Evolutionary conservation across 2,888 invertebrate genomes (phyloP).

Genomic region (Stenodema calcarata): DNA sequence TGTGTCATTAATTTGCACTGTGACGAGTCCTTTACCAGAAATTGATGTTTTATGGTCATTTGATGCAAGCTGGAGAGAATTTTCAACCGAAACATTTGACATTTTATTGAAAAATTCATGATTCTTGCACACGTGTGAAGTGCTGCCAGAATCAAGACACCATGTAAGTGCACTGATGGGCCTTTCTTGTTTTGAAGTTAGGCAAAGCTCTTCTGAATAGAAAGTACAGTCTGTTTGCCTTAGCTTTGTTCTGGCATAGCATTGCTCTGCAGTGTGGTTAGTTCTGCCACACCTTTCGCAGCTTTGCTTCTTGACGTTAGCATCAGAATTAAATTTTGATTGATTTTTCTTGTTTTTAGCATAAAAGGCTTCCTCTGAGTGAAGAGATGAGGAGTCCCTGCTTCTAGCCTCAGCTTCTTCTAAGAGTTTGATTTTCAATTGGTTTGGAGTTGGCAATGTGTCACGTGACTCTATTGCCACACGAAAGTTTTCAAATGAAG

Average conservation of each 20-base stretch:
- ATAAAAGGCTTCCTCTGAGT: constrained; percentile 34
- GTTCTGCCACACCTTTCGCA: constrained; percentile 1
- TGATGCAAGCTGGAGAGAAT: constrained; percentile 36
- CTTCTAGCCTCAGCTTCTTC: constrained; percentile 17
- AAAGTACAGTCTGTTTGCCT: not conserved
- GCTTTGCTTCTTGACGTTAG: not conserved
- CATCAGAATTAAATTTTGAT: not conserved
- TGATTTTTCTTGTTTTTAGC: constrained; percentile 8
- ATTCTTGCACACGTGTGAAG: constrained; percentile 32
- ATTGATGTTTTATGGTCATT: not conserved
- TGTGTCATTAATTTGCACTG: not conserved
- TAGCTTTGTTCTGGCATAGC: constrained; percentile 34
- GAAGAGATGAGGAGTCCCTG: not conserved
- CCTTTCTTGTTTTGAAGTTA: not conserved
- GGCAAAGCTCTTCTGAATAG: constrained; percentile 8
- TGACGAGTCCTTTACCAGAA: constrained; percentile 23
- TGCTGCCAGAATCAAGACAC: constrained; percentile 41
- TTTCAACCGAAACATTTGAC: not conserved
- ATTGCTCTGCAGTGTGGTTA: constrained; percentile 11
- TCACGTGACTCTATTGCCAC: constrained; percentile 37
- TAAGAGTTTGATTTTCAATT: constrained; percentile 41
- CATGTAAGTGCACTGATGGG: not conserved
- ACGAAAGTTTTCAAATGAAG: constrained; percentile 37
- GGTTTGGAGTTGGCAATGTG: not conserved
- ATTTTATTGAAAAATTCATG: not conserved